Conservation (phyloP, 1,140 invertebrate species). For the Meloidogyne hapla region DNA sequence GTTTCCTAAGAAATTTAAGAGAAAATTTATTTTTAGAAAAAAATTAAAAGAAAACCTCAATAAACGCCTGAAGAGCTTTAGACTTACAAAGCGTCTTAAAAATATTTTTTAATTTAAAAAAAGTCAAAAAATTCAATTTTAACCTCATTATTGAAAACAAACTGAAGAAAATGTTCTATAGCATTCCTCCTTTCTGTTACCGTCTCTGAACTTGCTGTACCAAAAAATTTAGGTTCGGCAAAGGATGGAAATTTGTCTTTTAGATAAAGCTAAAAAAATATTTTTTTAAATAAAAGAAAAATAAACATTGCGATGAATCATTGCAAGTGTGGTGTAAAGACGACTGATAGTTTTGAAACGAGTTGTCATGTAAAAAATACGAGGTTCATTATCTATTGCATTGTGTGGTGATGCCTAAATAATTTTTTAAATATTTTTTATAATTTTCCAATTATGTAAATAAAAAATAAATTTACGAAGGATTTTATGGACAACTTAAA, state of each 20-base stretch:
- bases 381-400: conserved; percentile 31
- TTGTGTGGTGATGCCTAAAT: conserved; percentile 37
- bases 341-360: conserved; percentile 45
- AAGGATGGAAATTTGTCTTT: conserved; percentile 49
- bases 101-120: background rate
- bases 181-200: conserved; percentile 38
- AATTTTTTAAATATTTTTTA: too few relatives aligned
- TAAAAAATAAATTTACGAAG: too few relatives aligned
- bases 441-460: too few relatives aligned
- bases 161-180: conserved; percentile 44
- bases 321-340: conserved; percentile 36
- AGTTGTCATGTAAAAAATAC: conserved; percentile 33
- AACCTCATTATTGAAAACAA: conserved; percentile 52
- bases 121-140: background rate
- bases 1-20: background rate
- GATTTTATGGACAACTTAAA: too few relatives aligned
- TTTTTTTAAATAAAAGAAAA: too few relatives aligned
- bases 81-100: conserved; percentile 47
- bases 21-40: background rate
- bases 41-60: conserved; percentile 37
- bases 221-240: conserved; percentile 49
- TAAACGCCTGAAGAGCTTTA: conserved; percentile 37
- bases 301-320: conserved; percentile 46
- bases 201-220: conserved; percentile 45
- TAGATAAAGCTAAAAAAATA: conserved; percentile 41